These are phyloP conservation scores for Rhaphigaster nebulosa DNA, from an alignment of 2,888 invertebrate genomes.

Conservation along the genomic window DNA sequence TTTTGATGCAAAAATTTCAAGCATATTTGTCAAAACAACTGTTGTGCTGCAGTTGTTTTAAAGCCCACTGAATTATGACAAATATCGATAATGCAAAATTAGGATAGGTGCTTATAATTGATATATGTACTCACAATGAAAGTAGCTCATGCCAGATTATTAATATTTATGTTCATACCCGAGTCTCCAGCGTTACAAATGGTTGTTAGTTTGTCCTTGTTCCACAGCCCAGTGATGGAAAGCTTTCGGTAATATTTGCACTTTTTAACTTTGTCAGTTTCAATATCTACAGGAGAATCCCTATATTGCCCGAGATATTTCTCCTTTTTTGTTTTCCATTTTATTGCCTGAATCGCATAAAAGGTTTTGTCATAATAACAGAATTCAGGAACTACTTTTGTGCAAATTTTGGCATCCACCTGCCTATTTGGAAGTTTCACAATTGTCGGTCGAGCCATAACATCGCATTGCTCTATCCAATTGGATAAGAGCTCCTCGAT, in stretches of 20 bases:
- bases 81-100: too few species aligned
- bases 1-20: too few species aligned
- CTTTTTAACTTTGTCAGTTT: background rate
- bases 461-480: background rate
- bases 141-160: background rate
- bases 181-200: background rate
- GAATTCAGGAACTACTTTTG: background rate
- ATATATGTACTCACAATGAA: background rate
- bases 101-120: background rate
- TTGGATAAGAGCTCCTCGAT: background rate
- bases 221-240: background rate
- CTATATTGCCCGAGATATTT: background rate
- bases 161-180: background rate
- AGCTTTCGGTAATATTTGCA: constrained; percentile 34
- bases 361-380: background rate
- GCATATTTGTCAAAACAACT: too few species aligned
- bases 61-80: too few species aligned
- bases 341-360: background rate
- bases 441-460: background rate
- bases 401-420: background rate
- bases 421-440: background rate
- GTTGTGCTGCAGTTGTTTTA: too few species aligned
- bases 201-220: background rate
- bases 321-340: constrained; percentile 34
- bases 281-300: background rate